A percentile compares a stretch with the other conserved stretches of the same genome.
phyloP scores from a whole-genome alignment of 2,888 invertebrate genomes.

The Synergus japonicus region DNA sequence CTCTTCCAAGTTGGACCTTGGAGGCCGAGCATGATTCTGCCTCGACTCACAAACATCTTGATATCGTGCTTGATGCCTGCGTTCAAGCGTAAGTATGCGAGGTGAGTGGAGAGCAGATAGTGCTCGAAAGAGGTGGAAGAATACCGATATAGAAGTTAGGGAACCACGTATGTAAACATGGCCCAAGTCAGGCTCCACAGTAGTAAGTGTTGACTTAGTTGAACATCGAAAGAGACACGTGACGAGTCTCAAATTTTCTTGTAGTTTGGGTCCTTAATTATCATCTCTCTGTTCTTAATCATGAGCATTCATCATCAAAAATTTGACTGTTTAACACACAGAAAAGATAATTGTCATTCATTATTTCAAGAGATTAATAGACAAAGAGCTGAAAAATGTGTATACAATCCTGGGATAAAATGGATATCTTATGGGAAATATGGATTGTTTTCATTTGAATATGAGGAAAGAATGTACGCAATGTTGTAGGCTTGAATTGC shows the following conservation, averaged over 20 bases:
- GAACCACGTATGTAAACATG: constrained; percentile 31
- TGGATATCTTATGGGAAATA: too few species aligned
- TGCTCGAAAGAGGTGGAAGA: constrained; percentile 6
- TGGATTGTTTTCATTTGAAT: neutral
- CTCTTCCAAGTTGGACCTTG: constrained; percentile 39
- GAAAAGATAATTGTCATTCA: constrained; percentile 19
- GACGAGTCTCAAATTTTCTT: constrained; percentile 20
- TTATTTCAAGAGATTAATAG: neutral
- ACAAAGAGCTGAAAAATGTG: neutral
- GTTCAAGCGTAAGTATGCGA: constrained; percentile 24
- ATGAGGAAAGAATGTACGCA: neutral
- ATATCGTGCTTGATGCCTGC: constrained; percentile 24
- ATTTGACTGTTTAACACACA: neutral
- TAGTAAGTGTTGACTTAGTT: constrained; percentile 28
- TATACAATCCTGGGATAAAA: too few species aligned
- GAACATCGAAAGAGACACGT: neutral
- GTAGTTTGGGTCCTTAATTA: neutral
- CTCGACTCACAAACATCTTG: constrained; percentile 38
- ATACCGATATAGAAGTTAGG: constrained; percentile 24
- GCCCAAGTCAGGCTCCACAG: constrained; percentile 16
- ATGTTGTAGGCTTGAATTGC: neutral
- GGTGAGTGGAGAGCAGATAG: constrained; percentile 15
- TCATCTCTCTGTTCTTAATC: constrained; percentile 27
- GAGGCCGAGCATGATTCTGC: constrained; percentile 7
- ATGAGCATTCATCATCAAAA: constrained; percentile 8